Base-by-base conservation (phyloP, 2,888 invertebrate species). In the Pseudococcus longispinus region DNA sequence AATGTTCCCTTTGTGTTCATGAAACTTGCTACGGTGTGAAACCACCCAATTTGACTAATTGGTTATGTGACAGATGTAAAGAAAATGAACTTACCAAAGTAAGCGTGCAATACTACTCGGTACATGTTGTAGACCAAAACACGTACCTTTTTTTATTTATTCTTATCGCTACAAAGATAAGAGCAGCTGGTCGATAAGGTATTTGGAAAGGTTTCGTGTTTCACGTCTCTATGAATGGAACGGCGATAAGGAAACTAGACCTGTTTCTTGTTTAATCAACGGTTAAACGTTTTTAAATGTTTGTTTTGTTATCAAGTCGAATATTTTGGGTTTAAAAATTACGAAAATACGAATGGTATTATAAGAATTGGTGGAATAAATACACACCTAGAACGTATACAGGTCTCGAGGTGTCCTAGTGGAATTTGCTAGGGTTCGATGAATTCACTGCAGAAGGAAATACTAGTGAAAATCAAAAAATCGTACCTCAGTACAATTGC, bases 1-100 rank as follows among this genome's bases (percentile, higher is more conserved):
- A 74, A 23, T 88, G 88, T 84, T 85, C 32, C 32, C 84, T 88
- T 60, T 83, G 70, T n/a, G 88, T 88, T 82, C 88, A 87, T 65
- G 42, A 87, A 23, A 13, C 60, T 0, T 88, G 88, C 87, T 88
- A 88, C 74, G 83, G 70, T 26, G 46, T 46, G 0, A 32, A 23
- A 20, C 1, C 18, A 26, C 23, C 42, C 11, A 70, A 42, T 42
- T 1, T 11, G 55, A 15, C 23, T 3, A n/a, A 29, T 29, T 88
- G 88, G 88, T 29, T 83, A 11, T 88, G 88, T 80, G 88, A 88
- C 32, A 77, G 86, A 15, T 88, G 88, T 37, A 15, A 37, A 29
- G 55, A 29, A 23, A 55, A 85, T 1, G 82, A 60, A 18, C 9
- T 20, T n/a, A 6, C 26, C 26, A 51, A 82, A 60, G 88, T 88